phyloP scores from a whole-genome alignment of 2,888 invertebrate genomes.

The Mythimna vitellina region DNA sequence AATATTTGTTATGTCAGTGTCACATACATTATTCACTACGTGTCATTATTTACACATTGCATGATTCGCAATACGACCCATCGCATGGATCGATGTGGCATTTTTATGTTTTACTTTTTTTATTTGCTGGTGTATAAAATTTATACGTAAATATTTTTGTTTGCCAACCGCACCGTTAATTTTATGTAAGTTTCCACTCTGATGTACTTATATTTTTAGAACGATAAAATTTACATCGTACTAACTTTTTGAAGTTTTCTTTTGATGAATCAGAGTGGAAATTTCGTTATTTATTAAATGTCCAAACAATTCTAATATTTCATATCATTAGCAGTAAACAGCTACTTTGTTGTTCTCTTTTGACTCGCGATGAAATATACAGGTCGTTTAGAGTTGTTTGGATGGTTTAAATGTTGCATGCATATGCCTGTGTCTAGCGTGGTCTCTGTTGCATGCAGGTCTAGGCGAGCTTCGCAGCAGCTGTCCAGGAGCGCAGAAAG shows the following conservation, averaged over 20 bases:
- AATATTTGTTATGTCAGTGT: slow-evolving; percentile 63
- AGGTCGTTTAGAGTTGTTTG: slow-evolving; percentile 64
- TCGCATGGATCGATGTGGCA: slow-evolving; percentile 77
- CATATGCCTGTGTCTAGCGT: slow-evolving; percentile 86
- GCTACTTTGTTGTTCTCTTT: background rate
- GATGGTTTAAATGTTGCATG: slow-evolving; percentile 81
- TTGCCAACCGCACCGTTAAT: slow-evolving; percentile 70
- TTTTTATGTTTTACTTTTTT: slow-evolving; percentile 68
- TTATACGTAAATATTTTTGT: slow-evolving; percentile 69
- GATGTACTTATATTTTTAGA: slow-evolving; percentile 52
- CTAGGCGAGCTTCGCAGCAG: slow-evolving; percentile 97
- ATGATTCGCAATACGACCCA: slow-evolving; percentile 71
- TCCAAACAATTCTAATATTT: slow-evolving; percentile 67
- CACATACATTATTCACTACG: slow-evolving; percentile 65
- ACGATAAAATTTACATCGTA: slow-evolving; percentile 20
- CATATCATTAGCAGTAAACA: slow-evolving; percentile 26
- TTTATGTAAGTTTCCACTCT: slow-evolving; percentile 70
- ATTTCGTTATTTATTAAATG: slow-evolving; percentile 58
- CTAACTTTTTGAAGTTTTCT: slow-evolving; percentile 24
- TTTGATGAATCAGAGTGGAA: slow-evolving; percentile 62
- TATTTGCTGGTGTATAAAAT: slow-evolving; percentile 68
- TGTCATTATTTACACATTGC: slow-evolving; percentile 75
- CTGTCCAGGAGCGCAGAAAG: slow-evolving; percentile 93
- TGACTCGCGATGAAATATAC: background rate
- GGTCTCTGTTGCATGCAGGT: slow-evolving; percentile 93